phyloP scores from a whole-genome alignment of 1,140 invertebrate species.

The Drosophila arawakana region DNA sequence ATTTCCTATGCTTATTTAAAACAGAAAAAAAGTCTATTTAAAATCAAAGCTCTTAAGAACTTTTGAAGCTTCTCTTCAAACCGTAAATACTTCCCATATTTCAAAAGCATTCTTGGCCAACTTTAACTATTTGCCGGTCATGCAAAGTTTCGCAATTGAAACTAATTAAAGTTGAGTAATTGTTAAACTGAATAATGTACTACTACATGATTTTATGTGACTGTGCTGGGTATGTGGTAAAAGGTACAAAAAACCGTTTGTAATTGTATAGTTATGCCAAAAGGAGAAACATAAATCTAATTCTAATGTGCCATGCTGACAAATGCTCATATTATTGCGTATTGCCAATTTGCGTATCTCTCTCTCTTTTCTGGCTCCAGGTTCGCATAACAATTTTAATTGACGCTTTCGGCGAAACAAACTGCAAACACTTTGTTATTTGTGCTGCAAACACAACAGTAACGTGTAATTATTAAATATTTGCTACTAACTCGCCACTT shows the following conservation, averaged over 20 bases:
- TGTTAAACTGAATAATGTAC: neutral
- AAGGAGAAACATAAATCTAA: constrained; percentile 19
- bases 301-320: constrained; percentile 4
- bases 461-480: constrained; percentile 75
- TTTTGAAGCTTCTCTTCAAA: too few relatives aligned
- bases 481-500: constrained; percentile 72
- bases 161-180: constrained; percentile 20
- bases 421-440: constrained; percentile 51
- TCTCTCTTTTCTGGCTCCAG: constrained; percentile 21
- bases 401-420: constrained; percentile 33
- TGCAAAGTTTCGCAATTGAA: constrained; percentile 1
- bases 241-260: neutral
- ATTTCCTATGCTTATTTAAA: neutral
- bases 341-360: constrained; percentile 36
- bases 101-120: neutral
- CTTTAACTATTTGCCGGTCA: neutral
- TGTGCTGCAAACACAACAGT: constrained; percentile 27
- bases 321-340: constrained; percentile 16
- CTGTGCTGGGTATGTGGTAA: neutral
- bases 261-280: neutral
- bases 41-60: too few relatives aligned
- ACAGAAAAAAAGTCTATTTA: too few relatives aligned
- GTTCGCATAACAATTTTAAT: constrained; percentile 46
- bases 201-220: neutral
- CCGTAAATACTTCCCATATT: neutral